phyloP scores from a whole-genome alignment of 2,113 vertebrate species.

The Sisor rabdophorus region DNA sequence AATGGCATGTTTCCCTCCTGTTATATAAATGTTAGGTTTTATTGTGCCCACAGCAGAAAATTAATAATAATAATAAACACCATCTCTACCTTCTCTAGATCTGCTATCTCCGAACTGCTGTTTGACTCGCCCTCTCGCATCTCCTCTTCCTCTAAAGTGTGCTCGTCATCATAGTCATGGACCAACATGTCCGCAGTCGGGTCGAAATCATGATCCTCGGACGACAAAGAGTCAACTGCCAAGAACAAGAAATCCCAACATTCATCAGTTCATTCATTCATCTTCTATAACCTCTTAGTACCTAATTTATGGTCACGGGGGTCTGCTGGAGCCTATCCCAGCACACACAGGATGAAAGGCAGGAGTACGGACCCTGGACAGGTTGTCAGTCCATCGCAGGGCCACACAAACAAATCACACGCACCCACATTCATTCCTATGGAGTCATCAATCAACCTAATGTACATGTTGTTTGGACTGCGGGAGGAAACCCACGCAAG shows the following conservation, averaged over 20 bases:
- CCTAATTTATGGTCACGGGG: no score
- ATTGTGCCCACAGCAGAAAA: not conserved
- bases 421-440: no score
- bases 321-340: no score
- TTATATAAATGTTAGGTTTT: slow-evolving; percentile 7
- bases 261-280: no score
- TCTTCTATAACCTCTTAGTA: no score
- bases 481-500: no score
- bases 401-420: no score
- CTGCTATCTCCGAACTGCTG: slow-evolving; percentile 81
- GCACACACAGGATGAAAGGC: no score
- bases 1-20: slow-evolving; percentile 87
- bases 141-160: slow-evolving; percentile 85
- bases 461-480: no score
- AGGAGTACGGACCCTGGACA: no score
- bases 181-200: slow-evolving; percentile 86
- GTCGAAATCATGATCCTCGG: slow-evolving; percentile 90
- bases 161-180: slow-evolving; percentile 83
- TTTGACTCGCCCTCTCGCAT: slow-evolving; percentile 81
- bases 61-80: not conserved
- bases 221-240: slow-evolving; percentile 83
- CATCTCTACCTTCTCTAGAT: slow-evolving; percentile 77
- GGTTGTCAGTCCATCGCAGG: no score
- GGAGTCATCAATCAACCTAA: no score
- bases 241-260: not conserved